These are phyloP conservation scores for Thinocorus orbignyianus DNA, from an alignment of 2,113 vertebrate species.

Conservation along the genomic window DNA sequence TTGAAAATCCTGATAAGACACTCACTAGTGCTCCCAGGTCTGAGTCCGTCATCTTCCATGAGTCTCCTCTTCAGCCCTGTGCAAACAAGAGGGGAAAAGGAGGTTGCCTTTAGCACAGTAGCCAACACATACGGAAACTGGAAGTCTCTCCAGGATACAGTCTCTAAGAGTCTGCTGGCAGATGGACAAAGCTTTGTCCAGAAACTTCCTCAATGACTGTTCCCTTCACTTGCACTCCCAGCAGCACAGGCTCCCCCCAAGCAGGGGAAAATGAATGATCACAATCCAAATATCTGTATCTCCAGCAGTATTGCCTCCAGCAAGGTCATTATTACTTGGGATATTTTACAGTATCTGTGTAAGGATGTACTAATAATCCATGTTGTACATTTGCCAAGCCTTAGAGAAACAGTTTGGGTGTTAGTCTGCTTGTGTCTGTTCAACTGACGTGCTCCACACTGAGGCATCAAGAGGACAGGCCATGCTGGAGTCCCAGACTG, in stretches of 20 bases:
- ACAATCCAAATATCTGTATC: neutral
- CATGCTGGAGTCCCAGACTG: neutral
- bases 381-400: neutral
- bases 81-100: neutral
- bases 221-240: neutral
- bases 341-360: neutral
- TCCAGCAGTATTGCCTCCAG: neutral
- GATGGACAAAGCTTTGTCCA: neutral
- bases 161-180: neutral
- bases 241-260: neutral
- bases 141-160: neutral
- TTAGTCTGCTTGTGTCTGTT: neutral
- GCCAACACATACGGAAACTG: neutral
- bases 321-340: neutral
- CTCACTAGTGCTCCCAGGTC: neutral
- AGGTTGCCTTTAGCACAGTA: neutral
- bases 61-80: neutral
- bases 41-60: neutral
- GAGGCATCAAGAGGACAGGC: neutral
- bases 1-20: neutral
- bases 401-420: neutral
- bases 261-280: neutral
- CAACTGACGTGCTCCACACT: neutral
- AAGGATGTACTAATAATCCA: neutral
- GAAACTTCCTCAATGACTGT: neutral